A percentile compares a stretch with the other conserved stretches of the same genome.
Conservation (phyloP, 2,113 vertebrate genomes). For the Burhinus oedicnemus region DNA sequence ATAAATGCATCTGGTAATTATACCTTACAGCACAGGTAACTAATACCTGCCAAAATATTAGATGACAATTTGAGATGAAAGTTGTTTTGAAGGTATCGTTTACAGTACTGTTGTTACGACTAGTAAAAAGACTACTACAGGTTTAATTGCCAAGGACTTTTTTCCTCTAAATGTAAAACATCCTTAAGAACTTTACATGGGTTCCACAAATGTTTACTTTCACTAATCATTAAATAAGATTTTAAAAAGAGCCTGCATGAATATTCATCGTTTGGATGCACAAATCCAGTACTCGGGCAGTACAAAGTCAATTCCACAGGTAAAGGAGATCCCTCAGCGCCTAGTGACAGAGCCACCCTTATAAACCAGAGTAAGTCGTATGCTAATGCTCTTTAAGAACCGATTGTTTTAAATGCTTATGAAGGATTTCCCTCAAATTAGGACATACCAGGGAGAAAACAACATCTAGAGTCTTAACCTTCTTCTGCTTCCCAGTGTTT, state of each 20-base stretch:
- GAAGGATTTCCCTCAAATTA: not conserved
- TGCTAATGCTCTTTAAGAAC: not conserved
- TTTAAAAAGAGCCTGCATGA: not conserved
- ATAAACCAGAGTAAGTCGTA: not conserved
- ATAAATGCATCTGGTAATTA: slow-evolving; percentile 9
- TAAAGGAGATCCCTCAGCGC: not conserved
- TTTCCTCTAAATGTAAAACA: slow-evolving; percentile 3
- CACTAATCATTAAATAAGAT: not conserved
- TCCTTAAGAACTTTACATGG: not conserved
- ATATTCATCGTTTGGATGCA: not conserved
- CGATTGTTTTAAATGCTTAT: not conserved
- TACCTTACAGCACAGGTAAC: not conserved
- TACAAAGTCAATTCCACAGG: not conserved
- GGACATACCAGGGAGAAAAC: not conserved
- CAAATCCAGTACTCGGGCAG: not conserved
- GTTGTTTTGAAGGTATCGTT: slow-evolving; percentile 5
- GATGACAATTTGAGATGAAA: slow-evolving; percentile 15
- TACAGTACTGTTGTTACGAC: not conserved
- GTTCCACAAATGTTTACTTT: not conserved
- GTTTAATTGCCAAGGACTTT: not conserved
- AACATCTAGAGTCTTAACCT: not conserved
- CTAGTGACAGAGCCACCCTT: not conserved
- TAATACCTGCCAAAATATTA: slow-evolving; percentile 30
- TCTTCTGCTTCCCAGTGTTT: not conserved
- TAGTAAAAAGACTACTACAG: not conserved